Evolutionary conservation across 1,140 invertebrate genomes (phyloP), one percentile per base, ranked within the genome.

Genomic region (Drosophila nikananu): DNA sequence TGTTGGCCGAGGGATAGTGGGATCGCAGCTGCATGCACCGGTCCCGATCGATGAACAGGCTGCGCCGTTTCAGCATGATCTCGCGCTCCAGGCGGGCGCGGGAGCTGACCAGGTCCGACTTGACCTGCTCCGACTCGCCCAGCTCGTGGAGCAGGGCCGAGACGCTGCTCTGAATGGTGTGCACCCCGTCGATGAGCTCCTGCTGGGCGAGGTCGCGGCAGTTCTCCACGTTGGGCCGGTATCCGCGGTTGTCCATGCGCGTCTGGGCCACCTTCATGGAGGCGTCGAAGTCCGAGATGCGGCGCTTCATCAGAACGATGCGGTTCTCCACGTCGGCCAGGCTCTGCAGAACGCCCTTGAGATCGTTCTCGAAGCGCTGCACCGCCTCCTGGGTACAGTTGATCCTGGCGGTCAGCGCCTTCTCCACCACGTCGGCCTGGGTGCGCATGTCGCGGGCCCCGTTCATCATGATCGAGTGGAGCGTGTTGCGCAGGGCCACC

Each of bases 211-310:
- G 92, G 89, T 97, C 96, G 51, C 96, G 93, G 62, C 96, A 96
- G 79, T 94, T 96, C 92, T 97, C 96, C 10, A 96, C 95, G 44
- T 95, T 94, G 19, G 95, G 95, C 37, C 95, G 93, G 60, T 94
- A 94, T 42, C 95, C 94, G 67, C 96, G 94, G 80, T 96, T 96
- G 81, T 96, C 94, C 59, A 97, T 93, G 74, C 96, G 94, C 0
- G 96, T 97, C 93, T 97, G 96, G 19, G 96, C 96, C 27, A 96
- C 94, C 91, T 97, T 97, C 95, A 97, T 95, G 5, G 95, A 95
- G 10, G 94, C 93, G 80, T 97, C 96, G 84, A 97, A 94, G 80
- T 95, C 95, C 65, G 94, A 94, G 3, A 96, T 94, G 2, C 95
- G 94, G 32, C 93, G 93, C 61, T 95, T 94, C 19, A 97, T 92